phyloP scores from a whole-genome alignment of 2,113 vertebrate genomes.

The Chlamydotis undulata region DNA sequence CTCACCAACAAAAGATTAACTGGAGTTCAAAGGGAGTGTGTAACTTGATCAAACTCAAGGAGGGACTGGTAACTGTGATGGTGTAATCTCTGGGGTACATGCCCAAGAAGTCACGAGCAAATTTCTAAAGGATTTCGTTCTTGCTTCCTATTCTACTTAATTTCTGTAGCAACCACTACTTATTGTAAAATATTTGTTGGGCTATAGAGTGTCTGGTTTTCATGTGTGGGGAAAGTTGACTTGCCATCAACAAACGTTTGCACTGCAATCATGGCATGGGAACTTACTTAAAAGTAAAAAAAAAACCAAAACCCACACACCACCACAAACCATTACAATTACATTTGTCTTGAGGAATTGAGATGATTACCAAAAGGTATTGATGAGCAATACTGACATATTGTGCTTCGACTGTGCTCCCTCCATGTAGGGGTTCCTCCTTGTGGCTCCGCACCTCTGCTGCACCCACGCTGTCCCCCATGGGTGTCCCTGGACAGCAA shows the following conservation, averaged over 20 bases:
- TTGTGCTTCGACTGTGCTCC: not conserved
- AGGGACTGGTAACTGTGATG: not conserved
- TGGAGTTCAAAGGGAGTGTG: not conserved
- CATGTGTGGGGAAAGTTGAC: not conserved
- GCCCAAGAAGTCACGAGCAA: not conserved
- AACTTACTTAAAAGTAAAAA: not conserved
- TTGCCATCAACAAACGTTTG: not conserved
- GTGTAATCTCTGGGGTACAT: not conserved
- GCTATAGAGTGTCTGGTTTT: not conserved
- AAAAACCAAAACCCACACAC: too few relatives aligned
- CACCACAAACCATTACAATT: not conserved
- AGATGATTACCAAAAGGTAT: not conserved
- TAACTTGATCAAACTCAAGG: not conserved
- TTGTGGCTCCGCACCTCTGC: not conserved
- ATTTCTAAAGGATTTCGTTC: not conserved
- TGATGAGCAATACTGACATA: not conserved
- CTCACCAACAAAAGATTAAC: not conserved
- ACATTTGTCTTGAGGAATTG: not conserved
- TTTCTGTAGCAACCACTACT: not conserved
- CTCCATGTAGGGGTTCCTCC: not conserved
- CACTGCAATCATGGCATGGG: not conserved
- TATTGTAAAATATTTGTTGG: not conserved
- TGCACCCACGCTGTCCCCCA: accelerated
- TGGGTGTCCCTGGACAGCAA: too few relatives aligned
- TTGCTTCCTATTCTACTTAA: not conserved